Evolutionary conservation across 2,113 vertebrate genomes (phyloP), one percentile per base, ranked within the genome.

Genomic region (Ammodramus savannarum): DNA sequence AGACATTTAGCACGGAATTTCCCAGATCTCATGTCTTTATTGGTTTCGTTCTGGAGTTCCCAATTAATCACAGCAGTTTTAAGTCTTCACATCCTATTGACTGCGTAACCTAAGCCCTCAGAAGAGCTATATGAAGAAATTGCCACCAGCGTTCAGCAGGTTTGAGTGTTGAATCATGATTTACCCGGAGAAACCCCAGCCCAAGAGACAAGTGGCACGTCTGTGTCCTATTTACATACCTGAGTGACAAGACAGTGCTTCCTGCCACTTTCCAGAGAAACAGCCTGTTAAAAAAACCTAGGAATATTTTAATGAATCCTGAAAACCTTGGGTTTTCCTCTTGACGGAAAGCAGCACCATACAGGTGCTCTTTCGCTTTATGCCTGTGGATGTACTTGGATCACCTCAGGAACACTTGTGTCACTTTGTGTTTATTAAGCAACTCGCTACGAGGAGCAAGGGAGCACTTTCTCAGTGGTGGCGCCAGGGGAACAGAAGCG

Each of bases 381-480:
- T 7, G 15, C 7, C 49, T 14, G 38, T 13, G 34, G 36, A 46
- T 49, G 17, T 22, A 39, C 26, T 36, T 13, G 51, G 32, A 81
- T 48, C 41, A 15, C 43, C 38, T 20, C 43, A 68, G n/a, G 23
- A 82, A 12, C 16, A 7, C 17, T 26, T 31, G 52, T 16, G 10
- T 9, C 41, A 8, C 8, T 58, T 65, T 8, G 20, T 31, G 13
- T 65, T 59, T 38, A 18, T 25, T 26, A 32, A 55, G 13, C 11
- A 41, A 32, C 15, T 65, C 4, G 51, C 23, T 46, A 1, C 0
- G 1, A 0, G 1, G 44, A 48, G 55, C 36, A 21, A n/a, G 51
- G 54, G 43, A 88, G 65, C 21, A 0, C 29, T 69, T 57, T 62
- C 29, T 27, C 48, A 6, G 66, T 32, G 31, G 43, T 14, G 22